phyloP scores from a whole-genome alignment of 2,113 vertebrate genomes.

The Mola mola region DNA sequence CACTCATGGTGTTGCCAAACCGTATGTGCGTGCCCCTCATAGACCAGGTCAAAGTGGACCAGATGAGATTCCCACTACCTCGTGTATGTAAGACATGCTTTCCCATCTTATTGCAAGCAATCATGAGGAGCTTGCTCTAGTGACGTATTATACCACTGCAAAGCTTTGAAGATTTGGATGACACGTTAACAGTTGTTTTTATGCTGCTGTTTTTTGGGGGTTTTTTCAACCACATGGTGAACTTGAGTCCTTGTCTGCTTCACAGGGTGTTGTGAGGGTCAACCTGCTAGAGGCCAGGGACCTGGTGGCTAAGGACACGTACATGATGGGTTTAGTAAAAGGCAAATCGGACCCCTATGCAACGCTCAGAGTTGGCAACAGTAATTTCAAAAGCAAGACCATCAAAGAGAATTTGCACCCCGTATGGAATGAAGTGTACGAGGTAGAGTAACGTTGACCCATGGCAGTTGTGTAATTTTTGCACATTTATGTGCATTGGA shows the following conservation, averaged over 20 bases:
- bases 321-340: constrained; percentile 88
- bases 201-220: neutral
- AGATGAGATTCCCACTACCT: constrained; percentile 92
- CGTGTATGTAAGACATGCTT: constrained; percentile 80
- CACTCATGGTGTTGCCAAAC: constrained; percentile 93
- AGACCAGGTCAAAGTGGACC: constrained; percentile 89
- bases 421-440: constrained; percentile 90
- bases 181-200: too few species aligned
- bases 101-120: too few species aligned
- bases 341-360: constrained; percentile 95
- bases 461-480: too few species aligned
- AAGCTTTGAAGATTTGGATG: too few species aligned
- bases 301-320: constrained; percentile 89
- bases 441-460: constrained; percentile 84
- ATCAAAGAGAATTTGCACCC: constrained; percentile 88
- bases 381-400: constrained; percentile 86
- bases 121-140: too few species aligned
- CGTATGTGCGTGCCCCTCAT: constrained; percentile 93
- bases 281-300: constrained; percentile 88
- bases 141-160: too few species aligned
- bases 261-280: constrained; percentile 91
- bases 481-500: too few species aligned
- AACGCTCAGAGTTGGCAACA: constrained; percentile 85
- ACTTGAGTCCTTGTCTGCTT: neutral
- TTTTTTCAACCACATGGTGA: neutral